These are phyloP conservation scores for Priocnemis perturbator DNA, from an alignment of 2,888 invertebrate species.

Conservation along the genomic window DNA sequence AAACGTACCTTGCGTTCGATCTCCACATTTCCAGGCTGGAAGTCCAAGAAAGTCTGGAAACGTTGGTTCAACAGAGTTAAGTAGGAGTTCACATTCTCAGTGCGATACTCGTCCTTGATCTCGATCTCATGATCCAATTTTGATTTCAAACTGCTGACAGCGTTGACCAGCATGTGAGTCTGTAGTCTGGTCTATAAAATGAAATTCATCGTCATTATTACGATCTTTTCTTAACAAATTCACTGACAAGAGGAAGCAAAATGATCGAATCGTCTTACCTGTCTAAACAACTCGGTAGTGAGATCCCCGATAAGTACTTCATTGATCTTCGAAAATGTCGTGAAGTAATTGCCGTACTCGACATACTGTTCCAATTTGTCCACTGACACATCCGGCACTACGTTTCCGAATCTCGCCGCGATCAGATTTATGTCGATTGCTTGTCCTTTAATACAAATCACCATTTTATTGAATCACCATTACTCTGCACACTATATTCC, in stretches of 20 bases:
- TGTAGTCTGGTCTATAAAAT: slow-evolving; percentile 4
- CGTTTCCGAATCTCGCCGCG: not conserved
- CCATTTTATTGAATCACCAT: too few relatives aligned
- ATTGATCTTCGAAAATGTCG: not conserved
- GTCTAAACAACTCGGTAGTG: not conserved
- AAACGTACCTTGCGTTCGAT: not conserved
- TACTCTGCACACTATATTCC: too few relatives aligned
- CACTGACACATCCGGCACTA: not conserved
- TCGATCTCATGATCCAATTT: not conserved
- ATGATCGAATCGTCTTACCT: not conserved
- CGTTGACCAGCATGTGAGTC: not conserved
- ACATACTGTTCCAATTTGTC: not conserved
- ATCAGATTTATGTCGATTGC: too few relatives aligned
- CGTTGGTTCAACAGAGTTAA: slow-evolving; percentile 6
- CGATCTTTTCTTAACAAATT: too few relatives aligned
- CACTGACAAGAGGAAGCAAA: too few relatives aligned
- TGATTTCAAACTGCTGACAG: not conserved
- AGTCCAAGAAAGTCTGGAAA: slow-evolving; percentile 4
- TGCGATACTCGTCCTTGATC: too few relatives aligned
- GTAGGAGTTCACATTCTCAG: not conserved
- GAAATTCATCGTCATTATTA: not conserved
- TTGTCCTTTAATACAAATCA: too few relatives aligned
- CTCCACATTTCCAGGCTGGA: slow-evolving; percentile 3
- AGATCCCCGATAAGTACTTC: not conserved
- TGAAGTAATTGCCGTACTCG: not conserved